Evolutionary conservation across 2,113 vertebrate species (phyloP), one percentile per base, ranked within the genome.

Genomic region (Tilapia sparmanii): DNA sequence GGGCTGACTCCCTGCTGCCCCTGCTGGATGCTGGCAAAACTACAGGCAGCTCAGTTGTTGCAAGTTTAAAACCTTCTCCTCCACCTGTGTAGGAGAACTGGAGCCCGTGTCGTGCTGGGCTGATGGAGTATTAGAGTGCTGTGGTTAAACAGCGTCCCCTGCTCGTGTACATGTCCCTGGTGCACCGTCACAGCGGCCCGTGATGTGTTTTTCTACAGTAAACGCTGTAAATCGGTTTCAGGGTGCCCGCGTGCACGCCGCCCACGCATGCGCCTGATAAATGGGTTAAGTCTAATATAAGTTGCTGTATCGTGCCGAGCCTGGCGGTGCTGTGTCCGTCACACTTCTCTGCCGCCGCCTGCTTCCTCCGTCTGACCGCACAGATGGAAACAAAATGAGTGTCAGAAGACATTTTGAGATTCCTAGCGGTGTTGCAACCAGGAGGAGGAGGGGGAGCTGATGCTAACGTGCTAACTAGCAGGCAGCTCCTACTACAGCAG

Each of bases 391-490:
- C 91, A 87, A 87, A 79, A 87, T 83, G 81, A 83, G 85, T 52
- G 79, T 53, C 42, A 47, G 92, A 81, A 89, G 92, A 95, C 93
- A 95, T 94, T 94, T 95, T 95, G 91, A 93, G 87, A 80, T 81
- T 88, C 88, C 86, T 86, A n/a, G 33, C 9, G 76, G 85, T 81
- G 78, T 35, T 45, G 82, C 82, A 79, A 63, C 71, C 71, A 19
- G 71, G 71, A 45, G 71, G 71, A 50, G 71, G 71, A 24, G 83
- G 82, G 45, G 66, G 59, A 76, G 91, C 94, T 91, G 81, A 89
- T 13, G 90, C 90, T 92, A 94, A 42, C 86, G 33, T 4, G 88
- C 87, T 90, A 93, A 52, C 83, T 80, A 80, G 11, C 73, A 83
- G 68, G 79, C 33, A 15, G 68, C 57, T 66, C 54, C 71, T 47